Evolutionary conservation across 2,888 invertebrate species (phyloP).

Genomic region (Caenorhabditis drosophilae): DNA sequence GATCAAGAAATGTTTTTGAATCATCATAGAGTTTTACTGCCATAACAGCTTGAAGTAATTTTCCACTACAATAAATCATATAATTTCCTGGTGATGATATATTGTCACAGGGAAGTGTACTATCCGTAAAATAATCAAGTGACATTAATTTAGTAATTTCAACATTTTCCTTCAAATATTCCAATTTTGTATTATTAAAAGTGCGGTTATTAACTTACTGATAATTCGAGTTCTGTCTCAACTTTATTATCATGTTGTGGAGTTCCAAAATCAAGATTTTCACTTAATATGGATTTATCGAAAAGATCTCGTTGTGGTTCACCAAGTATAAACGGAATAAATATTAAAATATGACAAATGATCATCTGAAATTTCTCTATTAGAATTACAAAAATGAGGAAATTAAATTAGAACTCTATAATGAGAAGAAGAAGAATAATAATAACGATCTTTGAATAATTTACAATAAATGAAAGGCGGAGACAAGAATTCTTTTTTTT

Average conservation of each 20-base stretch:
- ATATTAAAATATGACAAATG: no score
- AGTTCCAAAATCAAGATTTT: background rate
- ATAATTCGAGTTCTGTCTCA: background rate
- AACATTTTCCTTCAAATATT: no score
- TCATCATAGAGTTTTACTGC: slow-evolving; percentile 48
- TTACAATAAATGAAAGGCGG: no score
- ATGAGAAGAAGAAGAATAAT: no score
- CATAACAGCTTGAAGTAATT: slow-evolving; percentile 62
- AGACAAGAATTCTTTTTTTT: no score
- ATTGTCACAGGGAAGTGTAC: slow-evolving; percentile 27
- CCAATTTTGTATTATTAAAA: no score
- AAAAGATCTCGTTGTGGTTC: background rate
- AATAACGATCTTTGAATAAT: no score
- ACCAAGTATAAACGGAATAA: no score
- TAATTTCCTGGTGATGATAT: slow-evolving; percentile 25
- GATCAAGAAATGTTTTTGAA: slow-evolving; percentile 55
- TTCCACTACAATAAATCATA: slow-evolving; percentile 65
- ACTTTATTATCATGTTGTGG: background rate
- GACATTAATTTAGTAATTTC: slow-evolving; percentile 14
- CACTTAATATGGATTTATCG: background rate
- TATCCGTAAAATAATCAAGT: slow-evolving; percentile 26
- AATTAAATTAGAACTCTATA: no score
- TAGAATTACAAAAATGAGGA: no score
- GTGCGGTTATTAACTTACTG: background rate
- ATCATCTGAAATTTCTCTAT: no score